These are phyloP conservation scores for Collichthys lucidus DNA, from an alignment of 2,113 vertebrate genomes.

Conservation along the genomic window DNA sequence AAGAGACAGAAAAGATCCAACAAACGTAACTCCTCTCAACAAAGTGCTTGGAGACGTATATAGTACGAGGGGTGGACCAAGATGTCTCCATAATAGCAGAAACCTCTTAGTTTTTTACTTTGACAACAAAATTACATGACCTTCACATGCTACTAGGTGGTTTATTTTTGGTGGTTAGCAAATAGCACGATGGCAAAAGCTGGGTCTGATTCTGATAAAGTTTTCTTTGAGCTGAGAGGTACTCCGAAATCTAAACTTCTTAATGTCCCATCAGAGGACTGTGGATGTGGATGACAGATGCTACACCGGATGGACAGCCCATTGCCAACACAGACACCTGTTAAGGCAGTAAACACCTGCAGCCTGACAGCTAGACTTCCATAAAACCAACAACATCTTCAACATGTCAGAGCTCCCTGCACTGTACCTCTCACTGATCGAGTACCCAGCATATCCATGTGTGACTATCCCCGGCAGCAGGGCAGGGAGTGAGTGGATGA, in stretches of 20 bases:
- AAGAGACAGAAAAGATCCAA: neutral
- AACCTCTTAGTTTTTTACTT: neutral
- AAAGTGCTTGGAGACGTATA: neutral
- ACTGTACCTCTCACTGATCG: neutral
- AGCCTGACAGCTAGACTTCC: neutral
- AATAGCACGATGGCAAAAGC: neutral
- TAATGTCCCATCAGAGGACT: neutral
- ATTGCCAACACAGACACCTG: neutral
- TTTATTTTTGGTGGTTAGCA: neutral
- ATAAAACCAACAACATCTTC: neutral
- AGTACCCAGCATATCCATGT: neutral
- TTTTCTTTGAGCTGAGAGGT: neutral
- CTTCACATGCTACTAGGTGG: neutral
- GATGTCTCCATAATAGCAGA: neutral
- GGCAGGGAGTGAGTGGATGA: neutral
- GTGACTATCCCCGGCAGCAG: neutral
- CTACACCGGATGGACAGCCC: neutral
- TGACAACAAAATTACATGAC: neutral
- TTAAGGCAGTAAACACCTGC: neutral
- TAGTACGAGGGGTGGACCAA: neutral
- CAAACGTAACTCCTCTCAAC: neutral
- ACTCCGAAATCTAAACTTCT: neutral
- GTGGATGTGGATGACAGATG: neutral
- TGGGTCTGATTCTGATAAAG: neutral
- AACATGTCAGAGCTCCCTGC: neutral